Base-by-base conservation (phyloP, 2,797 vertebrate genomes). In the Tolypeutes matacus region DNA sequence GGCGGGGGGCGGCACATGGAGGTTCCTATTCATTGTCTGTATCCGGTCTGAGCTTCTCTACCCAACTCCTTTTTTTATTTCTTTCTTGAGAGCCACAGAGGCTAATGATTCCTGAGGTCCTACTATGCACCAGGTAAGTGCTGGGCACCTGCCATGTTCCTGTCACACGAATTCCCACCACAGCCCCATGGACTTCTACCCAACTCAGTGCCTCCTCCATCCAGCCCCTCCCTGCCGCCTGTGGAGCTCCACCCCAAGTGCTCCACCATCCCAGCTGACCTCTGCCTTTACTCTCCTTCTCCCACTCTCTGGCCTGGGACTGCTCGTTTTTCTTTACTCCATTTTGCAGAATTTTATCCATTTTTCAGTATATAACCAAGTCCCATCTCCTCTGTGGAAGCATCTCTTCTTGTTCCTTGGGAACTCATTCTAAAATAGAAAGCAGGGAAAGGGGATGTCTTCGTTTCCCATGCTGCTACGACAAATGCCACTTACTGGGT, bases 271-370 rank as follows among this genome's bases (percentile, higher is more conserved):
- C 42, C 18, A 36, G 3, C 78, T 80, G n/a, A 12, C 73, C 15
- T 64, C 81, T 23, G 13, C 29, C 27, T 21, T 0, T 2, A 9
- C 18, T 72, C 8, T 89, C 62, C n/a, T 78, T 49, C 46, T 31
- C 75, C 58, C 0, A 0, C 0, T 0, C 62, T 60, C 62, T 21
- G 0, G 21, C 25, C 5, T 20, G 23, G 23, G 1, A 15, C 29
- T 29, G 3, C n/a, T 83, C 25, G 1, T 89, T 78, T 46, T 46
- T 36, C 69, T 72, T 46, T 34, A 20, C 56, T 70, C 23, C 3
- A 2, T 34, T 87, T 84, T 65, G 31, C 15, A 36, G 90, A 89
- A 73, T 76, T 75, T 46, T 25, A 14, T 7, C 23, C 7, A 6
- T 56, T 56, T 72, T 70, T 76, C 27, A 83, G 0, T 82, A 49